Conservation (phyloP, 2,113 vertebrate genomes). For the Indicator maculatus region DNA sequence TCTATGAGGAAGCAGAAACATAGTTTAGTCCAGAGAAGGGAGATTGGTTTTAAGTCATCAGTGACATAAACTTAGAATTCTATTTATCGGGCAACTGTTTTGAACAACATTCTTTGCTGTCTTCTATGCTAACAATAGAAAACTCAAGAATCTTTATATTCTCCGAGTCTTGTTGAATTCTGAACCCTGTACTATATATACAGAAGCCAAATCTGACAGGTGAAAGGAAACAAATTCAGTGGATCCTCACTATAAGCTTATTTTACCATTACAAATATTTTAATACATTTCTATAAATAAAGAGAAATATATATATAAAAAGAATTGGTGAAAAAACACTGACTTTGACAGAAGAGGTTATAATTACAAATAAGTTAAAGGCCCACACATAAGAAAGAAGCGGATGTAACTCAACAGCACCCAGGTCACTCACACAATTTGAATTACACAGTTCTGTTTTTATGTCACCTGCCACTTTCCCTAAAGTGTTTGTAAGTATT, state of each 20-base stretch:
- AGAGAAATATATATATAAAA: not conserved
- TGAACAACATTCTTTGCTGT: fast-evolving
- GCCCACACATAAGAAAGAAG: not conserved
- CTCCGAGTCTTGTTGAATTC: not conserved
- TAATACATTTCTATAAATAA: not conserved
- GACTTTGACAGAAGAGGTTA: not conserved
- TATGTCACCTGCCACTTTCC: not conserved
- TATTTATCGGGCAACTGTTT: not conserved
- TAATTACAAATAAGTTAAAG: not conserved
- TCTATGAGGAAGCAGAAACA: not conserved
- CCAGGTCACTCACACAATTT: not conserved
- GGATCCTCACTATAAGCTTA: not conserved
- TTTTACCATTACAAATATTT: not conserved
- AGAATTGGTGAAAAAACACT: not conserved
- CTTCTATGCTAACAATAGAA: not conserved
- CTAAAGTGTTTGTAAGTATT: not conserved
- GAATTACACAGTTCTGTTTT: not conserved
- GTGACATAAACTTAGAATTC: not conserved
- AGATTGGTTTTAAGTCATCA: not conserved
- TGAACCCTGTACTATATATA: not conserved
- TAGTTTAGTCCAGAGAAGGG: not conserved
- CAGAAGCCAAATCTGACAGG: not conserved
- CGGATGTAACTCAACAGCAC: not conserved
- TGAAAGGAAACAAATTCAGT: not conserved
- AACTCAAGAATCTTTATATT: not conserved